These are phyloP conservation scores for Ceyx cyanopectus DNA, from an alignment of 2,113 vertebrate species.

Conservation along the genomic window DNA sequence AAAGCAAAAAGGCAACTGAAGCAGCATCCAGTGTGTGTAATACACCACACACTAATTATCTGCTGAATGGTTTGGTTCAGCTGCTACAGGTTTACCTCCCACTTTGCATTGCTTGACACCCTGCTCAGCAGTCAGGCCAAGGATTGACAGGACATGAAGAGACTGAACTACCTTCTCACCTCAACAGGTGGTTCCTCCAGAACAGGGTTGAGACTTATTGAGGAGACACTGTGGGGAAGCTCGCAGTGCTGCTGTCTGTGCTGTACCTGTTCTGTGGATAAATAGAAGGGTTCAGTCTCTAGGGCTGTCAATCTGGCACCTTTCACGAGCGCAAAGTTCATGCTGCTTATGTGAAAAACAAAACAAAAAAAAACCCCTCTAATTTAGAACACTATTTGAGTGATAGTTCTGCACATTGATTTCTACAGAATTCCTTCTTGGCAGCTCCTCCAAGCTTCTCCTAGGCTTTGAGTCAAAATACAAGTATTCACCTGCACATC, in stretches of 20 bases:
- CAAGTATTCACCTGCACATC: background rate
- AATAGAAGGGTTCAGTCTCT: conserved; percentile 72
- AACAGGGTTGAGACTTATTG: conserved; percentile 74
- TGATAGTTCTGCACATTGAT: background rate
- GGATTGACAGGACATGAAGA: conserved; percentile 40
- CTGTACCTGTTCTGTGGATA: conserved; percentile 74
- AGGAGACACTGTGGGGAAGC: conserved; percentile 36
- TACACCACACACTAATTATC: background rate
- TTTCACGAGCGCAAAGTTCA: conserved; percentile 62
- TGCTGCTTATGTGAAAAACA: background rate
- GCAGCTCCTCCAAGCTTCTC: too few relatives aligned
- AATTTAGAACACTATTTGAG: background rate
- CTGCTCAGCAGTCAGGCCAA: conserved; percentile 5
- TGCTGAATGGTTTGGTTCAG: background rate
- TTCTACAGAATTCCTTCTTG: background rate
- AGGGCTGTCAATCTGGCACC: conserved; percentile 73
- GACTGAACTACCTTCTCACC: conserved; percentile 56
- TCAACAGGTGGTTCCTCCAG: conserved; percentile 75
- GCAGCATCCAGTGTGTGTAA: background rate
- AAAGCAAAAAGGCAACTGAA: background rate
- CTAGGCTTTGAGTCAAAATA: background rate
- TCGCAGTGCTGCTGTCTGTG: conserved; percentile 68
- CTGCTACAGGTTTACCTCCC: background rate
- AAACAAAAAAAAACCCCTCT: background rate
- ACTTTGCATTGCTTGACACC: background rate